Conservation (phyloP, 1,140 invertebrate genomes). For the Caenorhabditis brenneri region DNA sequence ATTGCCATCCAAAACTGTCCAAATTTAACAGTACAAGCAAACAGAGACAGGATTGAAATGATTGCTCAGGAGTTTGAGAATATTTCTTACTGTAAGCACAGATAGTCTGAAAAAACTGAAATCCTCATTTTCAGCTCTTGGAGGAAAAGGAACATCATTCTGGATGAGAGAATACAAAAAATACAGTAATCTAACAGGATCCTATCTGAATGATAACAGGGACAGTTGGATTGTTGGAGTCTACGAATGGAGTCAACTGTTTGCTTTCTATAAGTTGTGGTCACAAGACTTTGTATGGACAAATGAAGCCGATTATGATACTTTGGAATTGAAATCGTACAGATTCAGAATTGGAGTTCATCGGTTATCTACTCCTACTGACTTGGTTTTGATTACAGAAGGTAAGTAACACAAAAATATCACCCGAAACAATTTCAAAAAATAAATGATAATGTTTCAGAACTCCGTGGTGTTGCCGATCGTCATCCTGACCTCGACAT, state of each 20-base stretch:
- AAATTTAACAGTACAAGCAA: constrained; percentile 59
- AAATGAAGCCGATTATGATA: constrained; percentile 55
- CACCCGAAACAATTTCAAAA: too few species aligned
- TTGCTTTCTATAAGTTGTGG: constrained; percentile 70
- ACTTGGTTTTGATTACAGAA: constrained; percentile 62
- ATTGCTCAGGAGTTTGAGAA: constrained; percentile 67
- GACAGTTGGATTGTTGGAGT: constrained; percentile 67
- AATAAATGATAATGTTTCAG: not conserved
- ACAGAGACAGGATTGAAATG: constrained; percentile 60
- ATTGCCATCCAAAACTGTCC: constrained; percentile 68
- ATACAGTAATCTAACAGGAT: constrained; percentile 68
- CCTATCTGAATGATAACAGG: constrained; percentile 64
- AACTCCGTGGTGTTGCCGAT: constrained; percentile 80
- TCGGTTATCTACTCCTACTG: constrained; percentile 65
- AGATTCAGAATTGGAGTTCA: constrained; percentile 69
- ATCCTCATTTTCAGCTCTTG: constrained; percentile 59
- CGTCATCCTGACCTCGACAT: constrained; percentile 81
- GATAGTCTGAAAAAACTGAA: too few species aligned
- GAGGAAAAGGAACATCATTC: constrained; percentile 66
- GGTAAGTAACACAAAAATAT: not conserved
- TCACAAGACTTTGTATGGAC: constrained; percentile 68
- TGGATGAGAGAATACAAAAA: constrained; percentile 69
- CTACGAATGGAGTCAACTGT: constrained; percentile 69
- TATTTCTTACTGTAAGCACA: constrained; percentile 49
- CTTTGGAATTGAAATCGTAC: constrained; percentile 65